phyloP scores from a whole-genome alignment of 37 sponge, comb jelly and placozoan species.

The Eunapius fragilis region DNA sequence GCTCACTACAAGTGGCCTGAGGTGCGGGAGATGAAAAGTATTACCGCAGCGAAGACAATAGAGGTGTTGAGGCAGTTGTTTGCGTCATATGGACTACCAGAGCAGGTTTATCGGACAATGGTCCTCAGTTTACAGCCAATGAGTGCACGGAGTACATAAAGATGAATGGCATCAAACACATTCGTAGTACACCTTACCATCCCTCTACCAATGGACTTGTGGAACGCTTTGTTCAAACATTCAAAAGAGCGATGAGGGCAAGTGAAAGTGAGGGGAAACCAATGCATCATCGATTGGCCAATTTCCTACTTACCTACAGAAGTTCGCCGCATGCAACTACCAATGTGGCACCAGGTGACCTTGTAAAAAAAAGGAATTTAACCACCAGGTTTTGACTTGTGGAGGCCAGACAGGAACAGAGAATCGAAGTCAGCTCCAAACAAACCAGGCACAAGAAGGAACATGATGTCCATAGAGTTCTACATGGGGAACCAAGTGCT shows the following conservation, averaged over 20 bases:
- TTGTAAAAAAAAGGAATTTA: background rate
- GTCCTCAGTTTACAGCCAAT: constrained; percentile 24
- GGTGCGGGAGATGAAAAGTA: constrained; percentile 5
- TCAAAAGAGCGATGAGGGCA: constrained; percentile 16
- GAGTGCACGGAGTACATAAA: constrained; percentile 22
- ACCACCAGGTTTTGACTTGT: background rate
- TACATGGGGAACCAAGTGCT: background rate
- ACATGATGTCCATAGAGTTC: constrained; percentile 15
- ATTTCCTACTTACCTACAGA: constrained; percentile 12
- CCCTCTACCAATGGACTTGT: constrained; percentile 33
- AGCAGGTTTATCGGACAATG: constrained; percentile 27
- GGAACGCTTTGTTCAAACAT: constrained; percentile 36
- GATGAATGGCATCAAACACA: constrained; percentile 42
- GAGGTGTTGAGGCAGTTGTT: constrained; percentile 27
- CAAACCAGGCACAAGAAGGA: constrained; percentile 3
- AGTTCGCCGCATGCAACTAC: constrained; percentile 18
- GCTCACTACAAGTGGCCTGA: constrained; percentile 36
- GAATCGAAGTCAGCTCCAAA: background rate
- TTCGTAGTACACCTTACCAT: constrained; percentile 28
- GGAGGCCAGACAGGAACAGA: background rate
- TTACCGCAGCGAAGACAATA: constrained; percentile 14
- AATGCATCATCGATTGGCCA: constrained; percentile 14
- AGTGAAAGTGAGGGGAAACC: constrained; percentile 20
- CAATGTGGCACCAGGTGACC: constrained; percentile 1
- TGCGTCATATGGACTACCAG: constrained; percentile 23